Base-by-base conservation (phyloP, 2,888 invertebrate species). In the Leptopilina drosophilae region DNA sequence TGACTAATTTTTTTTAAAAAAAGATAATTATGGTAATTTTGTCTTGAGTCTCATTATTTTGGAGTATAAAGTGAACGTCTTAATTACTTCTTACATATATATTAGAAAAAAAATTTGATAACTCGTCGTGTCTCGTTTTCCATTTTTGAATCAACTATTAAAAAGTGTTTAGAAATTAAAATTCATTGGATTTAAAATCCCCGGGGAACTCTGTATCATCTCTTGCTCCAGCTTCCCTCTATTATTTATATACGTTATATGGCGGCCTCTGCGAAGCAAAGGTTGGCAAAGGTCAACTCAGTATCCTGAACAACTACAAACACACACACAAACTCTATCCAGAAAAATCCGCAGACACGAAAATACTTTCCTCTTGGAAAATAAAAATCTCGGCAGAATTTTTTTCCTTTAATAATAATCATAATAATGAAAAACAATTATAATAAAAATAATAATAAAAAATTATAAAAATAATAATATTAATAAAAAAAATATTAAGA, bases 81-180 rank as follows among this genome's bases (percentile, higher is more conserved):
- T 56, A 56, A 56, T 12, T 56, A 56, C n/a, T 42, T 8, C 42
- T 42, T 42, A 20, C 8, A 33, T 4, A 33, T 33, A 33, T 42
- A 56, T 20, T 20, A 20, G 20, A 56, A 5, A 56, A 56, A 56
- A 56, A 56, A 5, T 56, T 15, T 7, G 1, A n/a, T 59, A n/a
- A 7, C n/a, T 15, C 15, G 14, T n/a, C 14, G n/a, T 33, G n/a
- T 33, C 42, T 8, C 42, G 7, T 6, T 59, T 15, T 59, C n/a
- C 15, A 20, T 20, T 33, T 20, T 20, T 20, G 59, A 59, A 62
- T 15, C 15, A 62, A 20, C 20, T 49, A 49, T 67, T 67, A 14
- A 67, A 20, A 67, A 67, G 20, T 67, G 49, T 20, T 49, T 20
- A 67, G 46, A 67, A n/a, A 26, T 49, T 67, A 26, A 49, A 67